Evolutionary conservation across 2,888 invertebrate genomes (phyloP), one percentile per base, ranked within the genome.

Genomic region (Ormia ochracea): DNA sequence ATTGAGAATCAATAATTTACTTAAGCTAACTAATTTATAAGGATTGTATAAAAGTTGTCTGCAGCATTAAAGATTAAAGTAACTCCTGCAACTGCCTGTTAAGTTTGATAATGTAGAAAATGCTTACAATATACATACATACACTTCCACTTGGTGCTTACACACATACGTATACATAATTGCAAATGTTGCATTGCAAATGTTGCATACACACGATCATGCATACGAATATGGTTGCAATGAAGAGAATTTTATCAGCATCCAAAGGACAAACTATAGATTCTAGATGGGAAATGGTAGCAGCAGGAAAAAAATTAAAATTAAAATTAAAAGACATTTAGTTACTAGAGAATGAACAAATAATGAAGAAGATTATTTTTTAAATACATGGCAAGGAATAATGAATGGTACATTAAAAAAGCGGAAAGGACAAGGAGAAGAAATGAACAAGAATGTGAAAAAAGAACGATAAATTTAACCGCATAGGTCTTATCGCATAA

Each of bases 301-400:
- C 9, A 48, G n/a, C n/a, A n/a, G n/a, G n/a, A 31, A 74, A 66
- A 58, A 43, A 56, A 45, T 45, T 41, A n/a, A n/a, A n/a, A n/a
- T 36, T 52, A 45, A 52, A 79, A 79, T 75, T 79, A 74, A 79
- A 79, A 74, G 79, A 75, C 79, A 79, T 70, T 79, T 75, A 79
- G 79, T 74, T 74, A 69, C 79, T 70, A n/a, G 26, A 59, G 70
- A 75, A 79, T 79, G 78, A 74, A 69, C 74, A 79, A 74, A 74
- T 79, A 79, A 79, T 75, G 74, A 65, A 79, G 74, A 70, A 79
- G 79, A 79, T 79, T 79, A 79, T 69, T 70, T 75, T 68, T 75
- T 75, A 68, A 79, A 65, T 38, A 75, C 70, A 50, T 61, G 74
- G 69, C 65, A 50, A 75, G 59, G 69, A 54, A 79, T 79, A 75